These are phyloP conservation scores for Meloidogyne floridensis DNA, from an alignment of 1,140 invertebrate genomes.

Conservation along the genomic window DNA sequence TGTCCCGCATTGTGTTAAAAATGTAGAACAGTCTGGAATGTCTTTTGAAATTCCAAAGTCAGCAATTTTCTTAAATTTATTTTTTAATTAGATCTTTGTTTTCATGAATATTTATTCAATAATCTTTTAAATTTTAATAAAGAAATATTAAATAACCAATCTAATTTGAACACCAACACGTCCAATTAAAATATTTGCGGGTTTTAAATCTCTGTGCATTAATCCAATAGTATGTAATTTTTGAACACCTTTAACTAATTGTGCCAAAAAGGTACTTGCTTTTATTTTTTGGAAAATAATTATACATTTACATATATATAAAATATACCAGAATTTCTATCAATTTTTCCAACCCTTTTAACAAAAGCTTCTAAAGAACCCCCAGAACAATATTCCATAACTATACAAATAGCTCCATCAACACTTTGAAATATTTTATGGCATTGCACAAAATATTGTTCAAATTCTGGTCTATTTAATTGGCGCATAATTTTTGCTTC, in stretches of 20 bases:
- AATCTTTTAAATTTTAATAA: too few relatives aligned
- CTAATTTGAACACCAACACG: neutral
- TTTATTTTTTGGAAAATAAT: neutral
- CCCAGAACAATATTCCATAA: constrained; percentile 7
- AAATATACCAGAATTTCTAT: neutral
- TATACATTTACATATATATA: neutral
- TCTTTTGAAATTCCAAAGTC: neutral
- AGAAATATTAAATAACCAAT: neutral
- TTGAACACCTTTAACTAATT: constrained; percentile 9
- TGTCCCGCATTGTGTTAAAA: neutral
- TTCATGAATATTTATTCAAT: too few relatives aligned
- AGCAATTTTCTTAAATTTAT: neutral
- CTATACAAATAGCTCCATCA: constrained; percentile 4
- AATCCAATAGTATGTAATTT: constrained; percentile 1
- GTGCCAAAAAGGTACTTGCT: neutral
- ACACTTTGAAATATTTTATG: neutral
- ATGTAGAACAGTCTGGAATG: neutral
- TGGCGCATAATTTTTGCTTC: neutral
- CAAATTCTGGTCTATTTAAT: constrained; percentile 2
- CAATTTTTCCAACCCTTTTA: constrained; percentile 9
- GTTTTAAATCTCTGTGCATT: constrained; percentile 9
- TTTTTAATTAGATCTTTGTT: too few relatives aligned
- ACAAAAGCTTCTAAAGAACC: constrained; percentile 4
- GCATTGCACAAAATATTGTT: neutral
- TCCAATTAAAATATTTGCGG: neutral